Conservation (phyloP, 2,113 vertebrate genomes). For the Oreamnos americanus region DNA sequence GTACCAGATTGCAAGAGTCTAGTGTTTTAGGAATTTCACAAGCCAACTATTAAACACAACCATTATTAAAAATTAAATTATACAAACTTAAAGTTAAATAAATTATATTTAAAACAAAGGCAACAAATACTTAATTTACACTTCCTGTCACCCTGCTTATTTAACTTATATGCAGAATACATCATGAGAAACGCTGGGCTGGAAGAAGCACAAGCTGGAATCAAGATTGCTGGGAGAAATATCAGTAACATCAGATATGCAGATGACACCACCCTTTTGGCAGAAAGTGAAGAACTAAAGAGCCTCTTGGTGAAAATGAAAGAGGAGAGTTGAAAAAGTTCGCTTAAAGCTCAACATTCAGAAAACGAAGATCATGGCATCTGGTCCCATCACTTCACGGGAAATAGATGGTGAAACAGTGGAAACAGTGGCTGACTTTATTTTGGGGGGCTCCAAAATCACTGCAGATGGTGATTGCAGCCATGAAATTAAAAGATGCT, state of each 20-base stretch:
- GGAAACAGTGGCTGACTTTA: not conserved
- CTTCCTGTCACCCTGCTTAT: not conserved
- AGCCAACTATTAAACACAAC: not conserved
- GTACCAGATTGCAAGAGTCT: not conserved
- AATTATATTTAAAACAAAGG: not conserved
- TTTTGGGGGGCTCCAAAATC: not conserved
- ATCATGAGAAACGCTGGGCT: not conserved
- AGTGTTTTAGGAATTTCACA: not conserved
- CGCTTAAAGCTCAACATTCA: not conserved
- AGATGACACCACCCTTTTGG: not conserved
- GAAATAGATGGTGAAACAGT: not conserved
- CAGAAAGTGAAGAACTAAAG: not conserved
- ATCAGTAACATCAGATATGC: not conserved
- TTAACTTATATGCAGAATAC: not conserved
- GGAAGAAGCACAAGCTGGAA: not conserved
- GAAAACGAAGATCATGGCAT: not conserved
- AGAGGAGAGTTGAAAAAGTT: not conserved
- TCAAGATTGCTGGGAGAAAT: not conserved
- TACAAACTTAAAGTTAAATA: not conserved
- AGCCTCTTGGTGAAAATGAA: not conserved
- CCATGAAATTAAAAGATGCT: not conserved
- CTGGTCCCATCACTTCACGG: not conserved
- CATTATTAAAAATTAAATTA: conserved; percentile 1
- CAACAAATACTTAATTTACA: not conserved
- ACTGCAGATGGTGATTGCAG: not conserved